Evolutionary conservation across 2,113 vertebrate species (phyloP).

Genomic region (Marcusenius ussheri): DNA sequence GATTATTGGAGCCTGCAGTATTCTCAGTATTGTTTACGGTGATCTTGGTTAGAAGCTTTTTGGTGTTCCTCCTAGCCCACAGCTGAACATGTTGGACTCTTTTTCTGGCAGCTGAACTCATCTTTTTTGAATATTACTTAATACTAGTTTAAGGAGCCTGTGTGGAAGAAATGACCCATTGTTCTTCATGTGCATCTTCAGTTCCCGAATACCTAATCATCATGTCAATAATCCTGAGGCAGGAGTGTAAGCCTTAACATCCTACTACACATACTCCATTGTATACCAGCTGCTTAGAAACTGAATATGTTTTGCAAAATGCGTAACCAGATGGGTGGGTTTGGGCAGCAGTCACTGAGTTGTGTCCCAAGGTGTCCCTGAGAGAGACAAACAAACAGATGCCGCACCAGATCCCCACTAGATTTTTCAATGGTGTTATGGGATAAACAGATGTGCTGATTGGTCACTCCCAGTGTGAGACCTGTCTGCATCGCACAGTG

Average conservation of each 20-base stretch:
- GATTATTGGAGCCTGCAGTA: no score
- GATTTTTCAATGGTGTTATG: conserved; percentile 3
- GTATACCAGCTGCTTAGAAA: background rate
- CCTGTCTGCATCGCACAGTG: background rate
- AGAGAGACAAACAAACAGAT: background rate
- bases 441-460: background rate
- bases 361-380: background rate
- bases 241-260: background rate
- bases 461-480: background rate
- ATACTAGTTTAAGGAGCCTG: conserved; percentile 50
- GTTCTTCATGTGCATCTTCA: conserved; percentile 55
- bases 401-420: background rate
- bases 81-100: no score
- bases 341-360: background rate
- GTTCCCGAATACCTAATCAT: background rate
- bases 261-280: background rate
- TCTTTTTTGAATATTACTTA: no score
- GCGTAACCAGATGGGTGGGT: background rate
- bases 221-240: background rate
- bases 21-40: no score
- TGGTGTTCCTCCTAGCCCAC: no score
- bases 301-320: background rate
- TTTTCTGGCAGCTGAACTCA: no score
- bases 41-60: no score
- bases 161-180: conserved; percentile 73